Evolutionary conservation across 2,888 invertebrate species (phyloP), one percentile per base, ranked within the genome.

Genomic region (Lepidocyrtoides sp.): DNA sequence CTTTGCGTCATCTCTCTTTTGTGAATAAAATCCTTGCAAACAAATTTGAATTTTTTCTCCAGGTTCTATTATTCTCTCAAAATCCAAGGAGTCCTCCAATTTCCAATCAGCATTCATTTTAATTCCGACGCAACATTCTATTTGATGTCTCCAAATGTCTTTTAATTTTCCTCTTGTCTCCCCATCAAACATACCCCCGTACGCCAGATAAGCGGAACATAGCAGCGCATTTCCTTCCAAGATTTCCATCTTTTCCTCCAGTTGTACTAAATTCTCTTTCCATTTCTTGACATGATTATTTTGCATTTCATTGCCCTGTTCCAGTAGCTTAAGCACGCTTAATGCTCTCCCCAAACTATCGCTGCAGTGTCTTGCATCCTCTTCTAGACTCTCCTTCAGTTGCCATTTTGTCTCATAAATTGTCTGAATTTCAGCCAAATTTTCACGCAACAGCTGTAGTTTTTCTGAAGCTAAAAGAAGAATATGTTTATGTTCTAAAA

Each of bases 361-460:
- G 2, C 12, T 54, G n/a, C 36, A 48, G 14, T 79, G 8, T 14
- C 12, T n/a, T 0, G 72, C 20, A 1, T 89, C 83, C 10, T 51
- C 20, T 44, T 89, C 89, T 0, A 32, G n/a, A 23, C 41, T 44
- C 29, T 75, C 44, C 12, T 57, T 75, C 12, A 89, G n/a, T 1
- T 83, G 17, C n/a, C 10, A 20, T 48, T 83, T 89, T n/a, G 89
- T 69, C 23, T 89, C 63, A n/a, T 83, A 75, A 17, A 26, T 14
- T 23, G 14, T 29, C 14, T 84, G 63, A 36, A 79, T 23, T n/a
- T 90, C 90, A 4, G 60, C 32, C 23, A 90, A 12, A 29, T 84
- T 90, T 23, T 90, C 90, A 0, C 26, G 44, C 3, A 90, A 44
- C 66, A 90, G 63, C 20, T 90, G 84, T 10, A 90, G 17, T n/a